Evolutionary conservation across 2,797 vertebrate species (phyloP), one percentile per base, ranked within the genome.

Genomic region (Onychomys arenicola): DNA sequence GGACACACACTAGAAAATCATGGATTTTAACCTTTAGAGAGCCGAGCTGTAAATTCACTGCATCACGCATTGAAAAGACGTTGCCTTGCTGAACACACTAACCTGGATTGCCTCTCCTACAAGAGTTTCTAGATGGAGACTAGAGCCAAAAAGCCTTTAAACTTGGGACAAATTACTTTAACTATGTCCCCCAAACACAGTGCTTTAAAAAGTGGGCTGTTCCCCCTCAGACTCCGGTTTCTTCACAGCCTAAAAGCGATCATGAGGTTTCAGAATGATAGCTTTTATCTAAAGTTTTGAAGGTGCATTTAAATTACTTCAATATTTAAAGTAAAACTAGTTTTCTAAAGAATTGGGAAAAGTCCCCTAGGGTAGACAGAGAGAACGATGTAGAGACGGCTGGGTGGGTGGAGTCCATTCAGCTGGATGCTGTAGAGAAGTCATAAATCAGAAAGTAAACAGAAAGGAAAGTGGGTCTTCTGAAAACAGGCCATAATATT

Each of bases 121-220:
- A 55, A 13, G 4, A 90, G 88, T 81, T 96, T 94, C 95, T 90
- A 95, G 95, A 95, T 23, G 32, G 49, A 93, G 29, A 63, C 46
- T 96, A 94, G 29, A 92, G 81, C 73, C 98, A 97, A 97, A 98
- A 93, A 87, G 91, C 69, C 93, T 98, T 98, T 96, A 95, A 97
- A 97, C 92, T 91, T 92, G 96, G 8, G 57, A 91, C 92, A 92
- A 96, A 92, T 96, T 97, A 97, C 97, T 97, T 91, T 89, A 98
- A 95, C 63, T 90, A 91, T 86, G 97, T 98, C 98, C 95, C 98
- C 95, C 97, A 97, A 98, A 98, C 96, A 69, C 94, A 96, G 95
- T 49, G 63, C 61, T 91, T 89, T 86, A 94, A 98, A 97, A 95
- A 96, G 94, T 63, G 21, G n/a, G 96, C 91, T 97, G 95, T 94